Percentiles rank a stretch among this genome's conserved stretches.
Conservation (phyloP, 2,888 invertebrate genomes). For the Chydorus sphaericus region DNA sequence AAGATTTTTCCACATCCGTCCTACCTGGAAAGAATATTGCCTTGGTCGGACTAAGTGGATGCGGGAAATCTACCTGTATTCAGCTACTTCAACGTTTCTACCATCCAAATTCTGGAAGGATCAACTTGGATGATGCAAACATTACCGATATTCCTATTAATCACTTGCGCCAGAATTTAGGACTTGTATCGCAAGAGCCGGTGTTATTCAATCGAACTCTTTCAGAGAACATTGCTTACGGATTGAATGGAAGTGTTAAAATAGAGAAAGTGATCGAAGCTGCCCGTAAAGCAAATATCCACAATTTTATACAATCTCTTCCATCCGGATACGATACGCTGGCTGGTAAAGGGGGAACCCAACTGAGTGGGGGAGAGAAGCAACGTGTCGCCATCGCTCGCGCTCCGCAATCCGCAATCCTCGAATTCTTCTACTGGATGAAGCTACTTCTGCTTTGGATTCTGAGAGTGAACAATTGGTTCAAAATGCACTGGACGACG, state of each 20-base stretch:
- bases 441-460: slow-evolving; percentile 46
- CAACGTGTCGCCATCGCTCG: slow-evolving; percentile 56
- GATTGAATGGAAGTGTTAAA: slow-evolving; percentile 47
- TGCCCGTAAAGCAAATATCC: slow-evolving; percentile 72
- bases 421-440: slow-evolving; percentile 39
- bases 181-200: slow-evolving; percentile 84
- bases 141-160: slow-evolving; percentile 47
- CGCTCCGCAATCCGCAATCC: slow-evolving; percentile 37
- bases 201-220: slow-evolving; percentile 77
- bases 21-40: slow-evolving; percentile 56
- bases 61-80: slow-evolving; percentile 68
- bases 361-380: slow-evolving; percentile 61
- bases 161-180: slow-evolving; percentile 57
- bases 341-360: slow-evolving; percentile 58
- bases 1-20: slow-evolving; percentile 50
- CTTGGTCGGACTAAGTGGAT: slow-evolving; percentile 47
- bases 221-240: slow-evolving; percentile 81
- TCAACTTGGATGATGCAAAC: slow-evolving; percentile 41
- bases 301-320: slow-evolving; percentile 59
- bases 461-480: slow-evolving; percentile 64
- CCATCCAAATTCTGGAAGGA: slow-evolving; percentile 41
- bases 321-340: slow-evolving; percentile 66
- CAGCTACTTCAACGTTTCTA: slow-evolving; percentile 65
- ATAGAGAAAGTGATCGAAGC: slow-evolving; percentile 61
- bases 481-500: slow-evolving; percentile 69